Base-by-base conservation (phyloP, 2,797 vertebrate species). In the Artibeus jamaicensis region DNA sequence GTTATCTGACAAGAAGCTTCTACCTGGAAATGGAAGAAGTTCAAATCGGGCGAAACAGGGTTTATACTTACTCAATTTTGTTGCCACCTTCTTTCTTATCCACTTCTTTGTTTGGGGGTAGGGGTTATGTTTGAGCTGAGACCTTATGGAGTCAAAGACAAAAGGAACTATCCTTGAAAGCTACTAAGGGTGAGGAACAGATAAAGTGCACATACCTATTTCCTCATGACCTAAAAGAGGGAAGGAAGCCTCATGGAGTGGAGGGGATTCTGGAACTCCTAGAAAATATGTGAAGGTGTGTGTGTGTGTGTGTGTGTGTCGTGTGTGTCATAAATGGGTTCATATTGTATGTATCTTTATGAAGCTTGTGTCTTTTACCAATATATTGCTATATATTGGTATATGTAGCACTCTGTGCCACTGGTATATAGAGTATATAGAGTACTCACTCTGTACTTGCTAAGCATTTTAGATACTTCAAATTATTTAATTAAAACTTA, bases 1-100 rank as follows among this genome's bases (percentile, higher is more conserved):
- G 94, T 95, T 96, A 93, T 94, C 93, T 96, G 96, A 95, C 94
- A 96, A 81, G 95, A 81, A 37, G 67, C 65, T 93, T 95, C 73
- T 57, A 26, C 18, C 0, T 59, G 78, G 92, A 94, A 79, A 95
- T 29, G 68, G 44, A 90, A 90, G 89, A 81, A 81, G 79, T 93
- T 83, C 78, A 70, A 93, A 70, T 55, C 50, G 65, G n/a, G 29
- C 32, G 22, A 65, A 94, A 37, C 34, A 65, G 57, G 57, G 5
- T 34, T 76, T 62, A 50, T 0, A 0, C 37, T 95, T 79, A n/a
- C 34, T 82, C 53, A 24, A 0, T 34, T 37, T 73, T 46, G 39
- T 84, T 93, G 81, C 65, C 37, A 70, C 59, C 12, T 50, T 94
- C 29, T 85, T n/a, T 91, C 4, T 84, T 70, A 46, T 46, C 86